Percentiles rank a stretch among this genome's conserved stretches.
Conservation (phyloP, 2,888 invertebrate species). For the Idaea biselata region DNA sequence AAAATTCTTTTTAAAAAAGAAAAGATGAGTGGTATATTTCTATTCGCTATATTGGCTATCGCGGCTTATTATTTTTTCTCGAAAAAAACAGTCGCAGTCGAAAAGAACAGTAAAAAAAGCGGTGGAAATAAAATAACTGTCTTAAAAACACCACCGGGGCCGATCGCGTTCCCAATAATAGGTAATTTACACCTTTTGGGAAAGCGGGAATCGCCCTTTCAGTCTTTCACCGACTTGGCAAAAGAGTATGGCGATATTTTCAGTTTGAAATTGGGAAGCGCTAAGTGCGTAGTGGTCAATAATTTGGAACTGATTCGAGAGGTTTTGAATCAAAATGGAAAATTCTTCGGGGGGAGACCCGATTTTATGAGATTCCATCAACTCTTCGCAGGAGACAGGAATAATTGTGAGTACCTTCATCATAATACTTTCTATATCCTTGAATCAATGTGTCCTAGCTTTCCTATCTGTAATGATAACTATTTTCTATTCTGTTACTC, state of each 20-base stretch:
- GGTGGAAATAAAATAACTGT: constrained; percentile 39
- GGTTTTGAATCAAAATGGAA: constrained; percentile 89
- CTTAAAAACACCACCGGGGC: constrained; percentile 82
- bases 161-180: constrained; percentile 83
- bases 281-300: constrained; percentile 87
- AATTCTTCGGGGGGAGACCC: constrained; percentile 90
- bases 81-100: constrained; percentile 42
- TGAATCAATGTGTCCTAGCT: no score
- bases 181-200: constrained; percentile 86
- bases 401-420: constrained; percentile 87
- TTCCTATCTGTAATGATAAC: no score
- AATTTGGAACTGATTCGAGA: constrained; percentile 86
- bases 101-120: constrained; percentile 40
- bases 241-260: constrained; percentile 87
- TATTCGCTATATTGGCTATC: constrained; percentile 46
- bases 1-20: constrained; percentile 58
- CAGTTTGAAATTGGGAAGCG: constrained; percentile 83
- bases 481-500: no score
- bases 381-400: constrained; percentile 91
- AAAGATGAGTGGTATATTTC: constrained; percentile 69
- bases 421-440: background rate
- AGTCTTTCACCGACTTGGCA: constrained; percentile 85
- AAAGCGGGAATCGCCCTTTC: constrained; percentile 84
- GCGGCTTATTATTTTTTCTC: constrained; percentile 57
- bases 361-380: constrained; percentile 90